A percentile compares a stretch with the other conserved stretches of the same genome.
phyloP scores from a whole-genome alignment of 2,113 vertebrate species.

The Melanerpes formicivorus region DNA sequence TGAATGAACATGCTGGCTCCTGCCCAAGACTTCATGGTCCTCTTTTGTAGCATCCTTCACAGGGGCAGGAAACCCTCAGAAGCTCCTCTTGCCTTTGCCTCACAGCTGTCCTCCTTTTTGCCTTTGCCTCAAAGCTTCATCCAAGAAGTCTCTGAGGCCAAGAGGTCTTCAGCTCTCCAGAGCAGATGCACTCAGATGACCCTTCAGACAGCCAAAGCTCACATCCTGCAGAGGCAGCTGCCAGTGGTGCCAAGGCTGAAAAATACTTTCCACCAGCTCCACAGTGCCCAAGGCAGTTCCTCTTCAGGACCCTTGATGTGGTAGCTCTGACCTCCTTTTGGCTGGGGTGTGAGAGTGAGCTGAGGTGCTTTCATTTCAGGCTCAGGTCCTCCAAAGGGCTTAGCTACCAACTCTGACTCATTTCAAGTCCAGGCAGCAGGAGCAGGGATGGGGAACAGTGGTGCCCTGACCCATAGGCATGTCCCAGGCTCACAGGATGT shows the following conservation, averaged over 20 bases:
- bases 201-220: accelerated
- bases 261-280: not conserved
- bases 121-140: not conserved
- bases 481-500: not conserved
- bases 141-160: not conserved
- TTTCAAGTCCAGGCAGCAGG: not conserved
- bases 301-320: accelerated
- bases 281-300: not conserved
- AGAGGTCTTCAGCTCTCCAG: not conserved
- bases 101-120: not conserved
- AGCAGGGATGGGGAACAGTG: not conserved
- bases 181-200: not conserved
- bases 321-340: not conserved
- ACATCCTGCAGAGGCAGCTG: accelerated
- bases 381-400: not conserved
- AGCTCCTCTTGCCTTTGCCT: not conserved
- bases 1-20: not conserved
- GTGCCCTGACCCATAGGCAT: not conserved
- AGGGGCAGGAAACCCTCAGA: not conserved
- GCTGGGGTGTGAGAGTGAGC: not conserved
- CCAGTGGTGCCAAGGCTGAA: not conserved
- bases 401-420: not conserved
- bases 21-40: not conserved
- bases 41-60: not conserved
- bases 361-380: not conserved